These are phyloP conservation scores for Diplodus puntazzo DNA, from an alignment of 2,797 vertebrate species.

Conservation along the genomic window DNA sequence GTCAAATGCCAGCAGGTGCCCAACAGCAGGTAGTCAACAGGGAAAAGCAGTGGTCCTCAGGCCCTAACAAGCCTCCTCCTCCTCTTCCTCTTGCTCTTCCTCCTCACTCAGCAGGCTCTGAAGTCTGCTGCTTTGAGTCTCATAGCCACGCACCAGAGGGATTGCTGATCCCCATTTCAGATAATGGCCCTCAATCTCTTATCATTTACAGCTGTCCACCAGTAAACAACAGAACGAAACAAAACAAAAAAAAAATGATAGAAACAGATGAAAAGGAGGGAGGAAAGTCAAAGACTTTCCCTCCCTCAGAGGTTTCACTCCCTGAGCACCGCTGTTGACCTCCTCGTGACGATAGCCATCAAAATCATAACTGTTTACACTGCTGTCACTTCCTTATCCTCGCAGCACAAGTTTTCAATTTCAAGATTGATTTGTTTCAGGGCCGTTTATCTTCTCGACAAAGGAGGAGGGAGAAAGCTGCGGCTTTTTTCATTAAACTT, in stretches of 20 bases:
- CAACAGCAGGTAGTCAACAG: constrained; percentile 15
- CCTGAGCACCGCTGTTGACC: constrained; percentile 56
- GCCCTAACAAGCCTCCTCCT: constrained; percentile 45
- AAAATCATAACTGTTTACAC: constrained; percentile 84
- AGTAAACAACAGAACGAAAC: constrained; percentile 87
- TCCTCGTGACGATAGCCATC: constrained; percentile 77
- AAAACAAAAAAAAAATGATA: constrained; percentile 83
- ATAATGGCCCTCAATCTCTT: constrained; percentile 85
- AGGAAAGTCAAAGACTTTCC: constrained; percentile 64
- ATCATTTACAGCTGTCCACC: constrained; percentile 88
- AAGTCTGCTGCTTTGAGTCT: constrained; percentile 80
- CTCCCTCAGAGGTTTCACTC: constrained; percentile 69
- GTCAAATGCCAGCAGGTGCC: constrained; percentile 37
- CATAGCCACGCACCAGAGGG: constrained; percentile 83
- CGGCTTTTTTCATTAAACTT: constrained; percentile 77
- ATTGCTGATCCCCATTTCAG: constrained; percentile 89
- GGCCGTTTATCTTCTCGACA: constrained; percentile 74
- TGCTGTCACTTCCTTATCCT: constrained; percentile 77
- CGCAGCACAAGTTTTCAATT: constrained; percentile 80
- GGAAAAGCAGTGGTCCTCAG: constrained; percentile 33
- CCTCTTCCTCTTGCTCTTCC: constrained; percentile 56
- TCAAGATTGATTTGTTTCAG: constrained; percentile 84
- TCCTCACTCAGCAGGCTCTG: constrained; percentile 60
- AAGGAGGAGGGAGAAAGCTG: constrained; percentile 56
- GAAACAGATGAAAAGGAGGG: constrained; percentile 73